These are phyloP conservation scores for Eulithis testata DNA, from an alignment of 2,888 invertebrate genomes.

Conservation along the genomic window DNA sequence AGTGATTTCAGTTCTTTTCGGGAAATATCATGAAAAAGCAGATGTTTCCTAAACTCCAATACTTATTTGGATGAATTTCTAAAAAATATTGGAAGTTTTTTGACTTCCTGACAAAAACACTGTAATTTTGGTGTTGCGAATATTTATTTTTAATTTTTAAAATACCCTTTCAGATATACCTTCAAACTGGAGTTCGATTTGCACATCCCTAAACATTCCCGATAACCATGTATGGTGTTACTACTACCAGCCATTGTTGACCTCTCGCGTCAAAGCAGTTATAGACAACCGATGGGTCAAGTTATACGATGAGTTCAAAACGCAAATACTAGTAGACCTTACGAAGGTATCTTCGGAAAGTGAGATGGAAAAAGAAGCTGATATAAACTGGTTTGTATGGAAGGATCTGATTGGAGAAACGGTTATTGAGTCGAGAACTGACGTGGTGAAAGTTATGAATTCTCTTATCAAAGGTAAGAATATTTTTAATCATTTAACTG, in stretches of 20 bases:
- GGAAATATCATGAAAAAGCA: no score
- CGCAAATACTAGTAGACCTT: slow-evolving; percentile 69
- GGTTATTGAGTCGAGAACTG: slow-evolving; percentile 72
- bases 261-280: slow-evolving; percentile 87
- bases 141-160: background rate
- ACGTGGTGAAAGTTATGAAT: slow-evolving; percentile 78
- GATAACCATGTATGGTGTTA: slow-evolving; percentile 87
- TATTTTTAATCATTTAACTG: background rate
- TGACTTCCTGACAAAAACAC: no score
- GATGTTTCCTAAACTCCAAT: no score
- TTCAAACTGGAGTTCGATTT: slow-evolving; percentile 86
- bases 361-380: slow-evolving; percentile 83
- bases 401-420: slow-evolving; percentile 86
- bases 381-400: slow-evolving; percentile 90
- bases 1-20: no score
- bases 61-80: no score
- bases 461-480: slow-evolving; percentile 75
- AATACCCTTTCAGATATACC: slow-evolving; percentile 78
- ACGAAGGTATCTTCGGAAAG: slow-evolving; percentile 74
- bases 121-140: no score
- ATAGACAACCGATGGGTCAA: slow-evolving; percentile 77
- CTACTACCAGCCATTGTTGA: slow-evolving; percentile 89
- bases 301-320: slow-evolving; percentile 69
- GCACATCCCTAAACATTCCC: slow-evolving; percentile 84
- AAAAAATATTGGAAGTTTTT: no score